Conservation (phyloP, 2,113 vertebrate genomes). For the Paradoxurus hermaphroditus region DNA sequence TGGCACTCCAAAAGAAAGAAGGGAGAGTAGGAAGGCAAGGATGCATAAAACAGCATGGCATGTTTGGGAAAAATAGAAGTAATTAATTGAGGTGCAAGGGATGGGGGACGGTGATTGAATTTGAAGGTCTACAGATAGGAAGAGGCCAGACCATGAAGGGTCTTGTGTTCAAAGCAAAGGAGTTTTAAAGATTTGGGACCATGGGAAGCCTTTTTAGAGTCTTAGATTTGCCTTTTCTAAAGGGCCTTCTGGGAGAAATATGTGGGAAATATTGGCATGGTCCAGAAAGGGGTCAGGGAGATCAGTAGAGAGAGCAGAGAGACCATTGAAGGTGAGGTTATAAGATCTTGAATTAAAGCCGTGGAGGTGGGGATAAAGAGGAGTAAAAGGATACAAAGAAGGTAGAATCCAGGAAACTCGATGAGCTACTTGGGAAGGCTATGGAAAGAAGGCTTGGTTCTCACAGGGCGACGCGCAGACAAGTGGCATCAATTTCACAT, state of each 20-base stretch:
- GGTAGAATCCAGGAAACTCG: not conserved
- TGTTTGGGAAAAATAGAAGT: not conserved
- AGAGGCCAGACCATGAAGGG: not conserved
- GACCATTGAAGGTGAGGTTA: not conserved
- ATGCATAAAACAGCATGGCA: no score
- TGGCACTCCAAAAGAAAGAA: not conserved
- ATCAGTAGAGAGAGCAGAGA: not conserved
- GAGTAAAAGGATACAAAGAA: not conserved
- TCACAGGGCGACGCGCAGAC: not conserved
- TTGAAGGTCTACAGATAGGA: not conserved
- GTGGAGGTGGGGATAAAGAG: not conserved
- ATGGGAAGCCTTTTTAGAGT: not conserved
- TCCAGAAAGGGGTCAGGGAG: not conserved
- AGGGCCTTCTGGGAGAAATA: not conserved
- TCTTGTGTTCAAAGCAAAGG: not conserved
- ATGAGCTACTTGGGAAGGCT: not conserved
- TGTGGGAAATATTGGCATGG: not conserved
- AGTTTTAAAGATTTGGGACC: not conserved
- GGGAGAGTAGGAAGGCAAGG: not conserved
- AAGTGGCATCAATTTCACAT: not conserved
- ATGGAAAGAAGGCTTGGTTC: not conserved
- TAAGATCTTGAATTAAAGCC: not conserved
- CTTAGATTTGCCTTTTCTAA: not conserved
- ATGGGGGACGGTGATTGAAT: not conserved
- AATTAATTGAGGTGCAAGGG: not conserved